Evolutionary conservation across 2,797 vertebrate species (phyloP).

Genomic region (Pelochelys cantorii): DNA sequence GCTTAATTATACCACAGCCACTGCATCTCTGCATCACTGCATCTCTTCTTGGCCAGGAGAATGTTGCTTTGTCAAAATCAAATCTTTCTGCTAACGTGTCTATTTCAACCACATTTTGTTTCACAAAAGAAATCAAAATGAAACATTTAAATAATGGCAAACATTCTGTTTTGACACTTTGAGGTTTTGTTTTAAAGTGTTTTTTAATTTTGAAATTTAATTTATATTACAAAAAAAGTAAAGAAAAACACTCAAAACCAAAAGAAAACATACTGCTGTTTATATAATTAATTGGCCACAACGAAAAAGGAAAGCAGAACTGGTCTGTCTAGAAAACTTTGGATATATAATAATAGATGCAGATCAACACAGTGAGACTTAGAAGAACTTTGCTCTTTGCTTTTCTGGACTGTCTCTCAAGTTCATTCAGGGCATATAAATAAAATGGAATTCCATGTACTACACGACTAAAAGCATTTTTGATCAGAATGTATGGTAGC

Average conservation of each 20-base stretch:
- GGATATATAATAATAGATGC: background rate
- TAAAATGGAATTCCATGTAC: constrained; percentile 48
- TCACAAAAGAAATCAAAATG: background rate
- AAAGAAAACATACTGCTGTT: background rate
- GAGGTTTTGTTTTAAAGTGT: background rate
- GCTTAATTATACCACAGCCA: background rate
- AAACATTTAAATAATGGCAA: background rate
- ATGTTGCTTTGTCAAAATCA: background rate
- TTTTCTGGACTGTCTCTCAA: background rate
- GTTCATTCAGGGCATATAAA: constrained; percentile 35
- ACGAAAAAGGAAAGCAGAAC: background rate
- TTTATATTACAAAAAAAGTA: background rate
- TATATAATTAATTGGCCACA: background rate
- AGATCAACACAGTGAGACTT: too few relatives aligned
- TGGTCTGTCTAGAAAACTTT: background rate
- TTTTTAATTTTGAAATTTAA: background rate
- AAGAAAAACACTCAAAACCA: background rate
- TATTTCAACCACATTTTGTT: background rate
- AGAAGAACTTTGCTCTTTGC: too few relatives aligned
- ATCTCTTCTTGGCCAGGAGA: background rate
- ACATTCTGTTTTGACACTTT: background rate
- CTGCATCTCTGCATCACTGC: background rate
- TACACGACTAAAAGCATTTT: constrained; percentile 56
- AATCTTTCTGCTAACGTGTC: background rate
- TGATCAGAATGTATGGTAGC: constrained; percentile 22